Evolutionary conservation across 2,888 invertebrate species (phyloP), one percentile per base, ranked within the genome.

Genomic region (Uropetala carovei): DNA sequence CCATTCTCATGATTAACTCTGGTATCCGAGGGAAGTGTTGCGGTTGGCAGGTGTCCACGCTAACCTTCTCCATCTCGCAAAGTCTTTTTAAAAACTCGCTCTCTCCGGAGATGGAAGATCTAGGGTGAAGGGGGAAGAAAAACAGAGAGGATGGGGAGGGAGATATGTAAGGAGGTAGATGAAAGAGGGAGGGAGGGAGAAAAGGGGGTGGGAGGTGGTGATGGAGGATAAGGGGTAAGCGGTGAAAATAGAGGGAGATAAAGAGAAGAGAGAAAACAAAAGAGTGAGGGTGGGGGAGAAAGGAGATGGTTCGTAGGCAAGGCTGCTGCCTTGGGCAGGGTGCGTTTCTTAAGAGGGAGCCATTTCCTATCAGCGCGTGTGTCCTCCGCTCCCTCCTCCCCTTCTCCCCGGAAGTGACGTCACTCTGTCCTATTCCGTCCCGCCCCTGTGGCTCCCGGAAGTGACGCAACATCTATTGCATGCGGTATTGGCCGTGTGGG

Each of bases 381-480:
- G 18, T 64, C 43, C 56, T n/a, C 85, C 58, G 11, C 30, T n/a
- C 22, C 43, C 56, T n/a, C 85, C 58, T 3, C 30, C 58, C 22
- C 64, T 64, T 43, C 43, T 43, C 43, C 43, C 64, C 89, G 89
- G 89, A 89, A 89, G 89, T 89, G 89, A 89, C 89, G 89, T 89
- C 89, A 89, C n/a, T 43, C 18, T 43, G 89, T 43, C 89, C 43
- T 68, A 16, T 64, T 68, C 43, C 89, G 64, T 64, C 89, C 64
- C 64, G 43, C 64, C n/a, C 68, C 64, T 18, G 9, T 64, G 89
- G 30, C 89, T 64, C 64, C 89, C 89, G 89, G 89, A 89, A 89
- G 89, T 89, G 89, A 89, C 89, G 89, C 89, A 89, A 89, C 89
- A 64, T 60, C 64, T n/a, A 68, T 89, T 89, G 89, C 89, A 89